Evolutionary conservation across 2,888 invertebrate genomes (phyloP).

Genomic region (Sinotaia quadrata): DNA sequence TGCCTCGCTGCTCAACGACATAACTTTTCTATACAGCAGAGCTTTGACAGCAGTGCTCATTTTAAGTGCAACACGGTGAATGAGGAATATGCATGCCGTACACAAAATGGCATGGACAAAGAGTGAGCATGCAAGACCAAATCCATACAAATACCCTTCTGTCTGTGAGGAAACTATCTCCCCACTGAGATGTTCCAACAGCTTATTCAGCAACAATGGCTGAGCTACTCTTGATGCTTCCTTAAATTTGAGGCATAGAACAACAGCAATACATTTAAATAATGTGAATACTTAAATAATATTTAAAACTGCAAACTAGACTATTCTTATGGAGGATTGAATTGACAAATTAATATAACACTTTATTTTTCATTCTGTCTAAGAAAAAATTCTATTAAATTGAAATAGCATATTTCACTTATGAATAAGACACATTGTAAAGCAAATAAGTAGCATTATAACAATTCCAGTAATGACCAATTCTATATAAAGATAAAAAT

Average conservation of each 20-base stretch:
- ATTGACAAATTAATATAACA: too few species aligned
- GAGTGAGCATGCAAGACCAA: conserved; percentile 20
- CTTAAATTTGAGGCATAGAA: conserved; percentile 41
- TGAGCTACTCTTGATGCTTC: conserved; percentile 65
- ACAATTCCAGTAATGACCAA: too few species aligned
- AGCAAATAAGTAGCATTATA: too few species aligned
- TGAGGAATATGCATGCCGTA: conserved; percentile 37
- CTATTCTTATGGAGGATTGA: too few species aligned
- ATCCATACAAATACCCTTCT: conserved; percentile 36
- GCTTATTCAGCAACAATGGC: conserved; percentile 70
- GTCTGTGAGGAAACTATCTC: conserved; percentile 39
- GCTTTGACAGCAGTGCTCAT: conserved; percentile 44
- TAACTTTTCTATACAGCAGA: conserved; percentile 43
- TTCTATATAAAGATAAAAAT: too few species aligned
- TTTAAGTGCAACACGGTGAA: conserved; percentile 38
- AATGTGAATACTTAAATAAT: neutral
- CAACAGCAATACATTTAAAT: neutral
- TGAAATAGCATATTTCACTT: too few species aligned
- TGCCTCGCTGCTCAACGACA: conserved; percentile 42
- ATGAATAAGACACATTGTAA: too few species aligned
- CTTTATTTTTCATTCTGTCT: too few species aligned
- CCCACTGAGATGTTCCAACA: conserved; percentile 68
- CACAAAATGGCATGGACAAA: conserved; percentile 31
- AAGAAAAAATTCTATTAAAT: too few species aligned
- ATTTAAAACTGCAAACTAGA: too few species aligned